Base-by-base conservation (phyloP, 2,113 vertebrate species). In the Sinocyclocheilus rhinocerous region DNA sequence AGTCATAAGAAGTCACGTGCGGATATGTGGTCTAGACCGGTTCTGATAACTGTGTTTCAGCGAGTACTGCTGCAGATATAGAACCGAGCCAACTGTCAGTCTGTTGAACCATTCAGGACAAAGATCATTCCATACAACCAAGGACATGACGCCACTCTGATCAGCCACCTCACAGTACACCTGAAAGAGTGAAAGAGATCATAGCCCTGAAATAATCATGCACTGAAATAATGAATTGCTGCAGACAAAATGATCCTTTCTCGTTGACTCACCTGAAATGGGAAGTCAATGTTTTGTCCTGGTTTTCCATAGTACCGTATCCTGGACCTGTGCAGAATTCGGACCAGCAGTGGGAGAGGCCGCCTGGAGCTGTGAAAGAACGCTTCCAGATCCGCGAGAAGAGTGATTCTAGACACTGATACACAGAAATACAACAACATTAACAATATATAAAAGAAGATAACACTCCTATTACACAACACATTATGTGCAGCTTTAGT, bases 131-230 rank as follows among this genome's bases (percentile, higher is more conserved):
- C 97, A 99, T 81, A 99, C 92, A 89, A 98, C 97, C 73, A 97
- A 91, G 0, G 96, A 96, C 94, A 97, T 96, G 55, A 94, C 95
- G 76, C 97, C 97, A 50, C 96, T 98, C 91, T 94, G 93, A 93
- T 98, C 97, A 79, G 97, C 97, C 67, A 99, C 96, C 94, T 98
- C 97, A 90, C 98, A 96, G 90, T 97, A 97, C 3, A 95, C 95
- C 97, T 98, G 91, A 42, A 18, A 82, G n/a, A 45, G 15, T 20
- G n/a, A 39, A 26, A 81, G 20, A 59, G 7, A 36, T 70, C 11
- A 48, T 48, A 48, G 45, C 2, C 45, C 11, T 12, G 0, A 48
- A 48, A 48, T 48, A 10, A 42, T 8, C 6, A 42, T 45, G 6
- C 29, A 1, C 65, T 7, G 26, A 67, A 29, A 39, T 39, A 39